phyloP scores from a whole-genome alignment of 2,797 vertebrate genomes.

The Hypotaenidia philippensis region DNA sequence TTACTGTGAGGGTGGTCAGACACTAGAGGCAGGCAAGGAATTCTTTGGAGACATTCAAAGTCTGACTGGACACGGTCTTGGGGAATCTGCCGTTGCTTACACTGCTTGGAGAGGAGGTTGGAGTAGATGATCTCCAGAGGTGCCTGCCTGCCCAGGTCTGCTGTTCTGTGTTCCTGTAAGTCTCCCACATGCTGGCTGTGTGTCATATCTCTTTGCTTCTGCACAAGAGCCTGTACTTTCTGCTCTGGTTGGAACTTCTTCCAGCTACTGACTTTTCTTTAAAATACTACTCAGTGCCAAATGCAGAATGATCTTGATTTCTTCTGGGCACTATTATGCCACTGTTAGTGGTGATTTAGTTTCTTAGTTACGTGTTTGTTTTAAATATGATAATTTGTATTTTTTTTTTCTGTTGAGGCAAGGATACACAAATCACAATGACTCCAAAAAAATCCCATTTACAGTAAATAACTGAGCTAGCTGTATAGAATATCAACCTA shows the following conservation, averaged over 20 bases:
- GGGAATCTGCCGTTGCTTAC: background rate
- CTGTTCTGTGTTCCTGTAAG: background rate
- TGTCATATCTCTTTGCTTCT: background rate
- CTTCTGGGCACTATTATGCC: background rate
- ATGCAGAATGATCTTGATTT: background rate
- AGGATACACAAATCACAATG: background rate
- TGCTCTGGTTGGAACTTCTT: background rate
- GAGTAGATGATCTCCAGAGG: background rate
- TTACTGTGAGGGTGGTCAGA: background rate
- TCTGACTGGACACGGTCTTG: background rate
- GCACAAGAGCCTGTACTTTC: background rate
- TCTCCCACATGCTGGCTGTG: background rate
- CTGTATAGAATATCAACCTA: background rate
- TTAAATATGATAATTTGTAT: background rate
- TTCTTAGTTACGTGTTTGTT: background rate
- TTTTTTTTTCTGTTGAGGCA: background rate
- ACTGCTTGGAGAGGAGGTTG: background rate
- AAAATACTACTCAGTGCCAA: background rate
- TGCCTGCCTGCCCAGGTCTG: background rate
- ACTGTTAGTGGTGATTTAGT: background rate
- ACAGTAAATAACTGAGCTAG: background rate
- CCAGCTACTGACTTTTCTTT: background rate
- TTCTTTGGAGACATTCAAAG: background rate
- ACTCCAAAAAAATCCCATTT: background rate
- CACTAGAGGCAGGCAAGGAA: background rate